Base-by-base conservation (phyloP, 92 coral and sea anemone genomes). In the Bergia sp. region DNA sequence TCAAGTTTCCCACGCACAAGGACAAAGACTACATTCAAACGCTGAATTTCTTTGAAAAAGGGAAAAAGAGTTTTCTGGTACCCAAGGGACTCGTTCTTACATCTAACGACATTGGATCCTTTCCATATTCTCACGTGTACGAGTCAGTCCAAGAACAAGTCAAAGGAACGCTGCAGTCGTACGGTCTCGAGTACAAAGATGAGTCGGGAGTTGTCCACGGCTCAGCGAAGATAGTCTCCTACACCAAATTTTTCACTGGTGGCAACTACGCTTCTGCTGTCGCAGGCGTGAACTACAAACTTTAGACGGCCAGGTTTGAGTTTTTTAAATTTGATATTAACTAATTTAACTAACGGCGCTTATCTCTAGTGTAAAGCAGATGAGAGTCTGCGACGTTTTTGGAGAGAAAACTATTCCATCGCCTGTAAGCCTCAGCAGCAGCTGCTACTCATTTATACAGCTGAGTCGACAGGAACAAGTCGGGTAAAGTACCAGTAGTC, bases 171-270 rank as follows among this genome's bases (percentile, higher is more conserved):
- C 37, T 79, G 65, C 82, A 79, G 18, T 79, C 82, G 20, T 49
- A 45, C 47, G 82, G 82, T 43, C 82, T 79, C 11, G 53, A 2
- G 12, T 79, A 79, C 41, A 50, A 50, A 7, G 82, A 79, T 16
- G 67, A 79, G 0, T 61, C 76, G 21, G 86, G 86, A 38, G 76
- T 57, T 8, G 53, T 82, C 36, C 86, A 61, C 36, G 86, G 86
- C 1, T 82, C 86, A 36, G 55, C 57, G 6, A 82, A 69, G 36
- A 10, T 64, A 4, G 76, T 57, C 9, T 7, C 21, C 38, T 82
- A 82, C 76, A 57, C 86, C 12, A 38, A 36, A 40, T 20, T 58
- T 36, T 82, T 39, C 43, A 37, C 86, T 38, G 50, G 36, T 7
- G 37, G 0, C 1, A 36, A 75, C 44, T 82, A 10, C 67, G 5